Evolutionary conservation across 2,888 invertebrate genomes (phyloP), one percentile per base, ranked within the genome.

Genomic region (Standfussiana lucernea): DNA sequence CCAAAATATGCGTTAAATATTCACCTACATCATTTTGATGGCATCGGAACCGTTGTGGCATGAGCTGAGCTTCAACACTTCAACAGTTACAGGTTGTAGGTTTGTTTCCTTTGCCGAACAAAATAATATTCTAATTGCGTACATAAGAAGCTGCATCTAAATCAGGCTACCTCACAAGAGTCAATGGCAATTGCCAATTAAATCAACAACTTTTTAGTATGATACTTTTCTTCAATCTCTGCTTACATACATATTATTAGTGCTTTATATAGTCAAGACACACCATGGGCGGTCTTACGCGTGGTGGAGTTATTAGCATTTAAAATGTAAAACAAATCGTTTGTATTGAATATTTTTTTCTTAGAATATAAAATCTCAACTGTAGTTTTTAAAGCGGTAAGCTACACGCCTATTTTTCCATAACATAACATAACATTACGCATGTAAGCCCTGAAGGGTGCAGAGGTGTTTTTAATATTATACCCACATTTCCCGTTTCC

Each of bases 241-340:
- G 77, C 2, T 82, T 81, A 61, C 61, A 81, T 82, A 42, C 59
- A 72, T 81, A 66, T 18, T 1, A 80, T 81, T 81, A 70, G 6
- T 18, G 61, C 78, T 69, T 7, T 66, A n/a, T 53, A 66, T 61
- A 72, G 77, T 21, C 15, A 77, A 35, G 18, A 1, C 28, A 65
- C 82, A 61, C 66, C 21, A 66, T 56, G 61, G 82, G 82, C 24
- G 78, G 77, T 77, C 82, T 13, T 24, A 24, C 18, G 8, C 7
- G 18, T 24, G 11, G 32, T 68, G 8, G 42, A 3, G 6, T 7
- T 35, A 69, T 82, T 66, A 56, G 15, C 50, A 82, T 69, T 77
- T 72, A 1, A 72, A 81, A 81, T 72, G 18, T 59, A 11, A 35
- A 69, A 82, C 69, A 77, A 68, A 70, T 50, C 15, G 40, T 64